These are phyloP conservation scores for Orientallactaga bullata DNA, from an alignment of 2,113 vertebrate genomes.

Conservation along the genomic window DNA sequence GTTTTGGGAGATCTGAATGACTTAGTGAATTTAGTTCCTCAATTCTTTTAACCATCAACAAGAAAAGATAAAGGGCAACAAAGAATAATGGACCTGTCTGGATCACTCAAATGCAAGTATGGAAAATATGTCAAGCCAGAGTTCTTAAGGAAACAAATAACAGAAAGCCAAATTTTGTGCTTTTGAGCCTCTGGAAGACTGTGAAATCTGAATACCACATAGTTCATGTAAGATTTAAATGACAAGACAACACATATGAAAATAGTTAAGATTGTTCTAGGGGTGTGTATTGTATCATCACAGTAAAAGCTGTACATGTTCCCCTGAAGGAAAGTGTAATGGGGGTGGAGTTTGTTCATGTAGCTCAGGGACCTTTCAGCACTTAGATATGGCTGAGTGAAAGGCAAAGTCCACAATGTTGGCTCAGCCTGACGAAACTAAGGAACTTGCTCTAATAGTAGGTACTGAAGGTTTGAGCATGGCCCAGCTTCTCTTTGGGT, in stretches of 20 bases:
- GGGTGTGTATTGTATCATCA: background rate
- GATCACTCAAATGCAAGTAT: too few relatives aligned
- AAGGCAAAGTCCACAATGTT: too few relatives aligned
- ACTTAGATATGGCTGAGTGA: background rate
- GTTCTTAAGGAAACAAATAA: background rate
- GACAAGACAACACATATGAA: background rate
- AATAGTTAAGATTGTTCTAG: background rate
- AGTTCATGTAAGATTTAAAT: background rate
- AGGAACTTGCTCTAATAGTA: background rate
- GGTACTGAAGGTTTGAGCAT: background rate
- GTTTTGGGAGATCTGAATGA: too few relatives aligned
- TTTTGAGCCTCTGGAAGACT: background rate
- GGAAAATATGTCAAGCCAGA: too few relatives aligned
- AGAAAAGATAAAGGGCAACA: too few relatives aligned
- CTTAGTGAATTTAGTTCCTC: too few relatives aligned
- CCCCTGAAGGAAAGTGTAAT: background rate
- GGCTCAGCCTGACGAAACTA: background rate
- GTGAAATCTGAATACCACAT: background rate
- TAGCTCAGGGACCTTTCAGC: background rate
- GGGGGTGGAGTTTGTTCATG: background rate
- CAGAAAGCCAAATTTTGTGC: background rate
- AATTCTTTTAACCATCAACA: too few relatives aligned
- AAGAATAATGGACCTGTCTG: too few relatives aligned
- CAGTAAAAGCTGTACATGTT: background rate
- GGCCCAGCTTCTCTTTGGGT: background rate